phyloP scores from a whole-genome alignment of 35 echinoderm and acorn worm genomes.

The Acanthaster planci region DNA sequence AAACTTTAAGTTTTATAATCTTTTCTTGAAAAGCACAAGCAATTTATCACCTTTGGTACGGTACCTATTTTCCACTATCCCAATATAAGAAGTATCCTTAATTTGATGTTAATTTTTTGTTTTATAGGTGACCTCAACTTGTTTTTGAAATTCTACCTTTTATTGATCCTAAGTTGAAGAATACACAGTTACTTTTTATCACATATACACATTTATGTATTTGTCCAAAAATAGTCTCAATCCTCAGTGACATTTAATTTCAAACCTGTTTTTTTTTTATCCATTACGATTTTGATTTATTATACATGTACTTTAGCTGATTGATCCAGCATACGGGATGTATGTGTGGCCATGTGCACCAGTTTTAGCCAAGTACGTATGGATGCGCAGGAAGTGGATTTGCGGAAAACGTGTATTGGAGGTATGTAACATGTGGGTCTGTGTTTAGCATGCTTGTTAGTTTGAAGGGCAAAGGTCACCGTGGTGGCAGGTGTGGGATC shows the following conservation, averaged over 20 bases:
- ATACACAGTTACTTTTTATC: too few relatives aligned
- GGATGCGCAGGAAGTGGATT: conserved; percentile 33
- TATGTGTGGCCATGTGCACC: conserved; percentile 82
- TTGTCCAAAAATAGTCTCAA: too few relatives aligned
- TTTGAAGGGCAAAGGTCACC: too few relatives aligned
- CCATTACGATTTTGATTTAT: too few relatives aligned
- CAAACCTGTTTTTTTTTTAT: too few relatives aligned
- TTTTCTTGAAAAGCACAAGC: too few relatives aligned
- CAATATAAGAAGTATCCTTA: neutral
- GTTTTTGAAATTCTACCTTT: neutral
- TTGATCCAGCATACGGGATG: conserved; percentile 83
- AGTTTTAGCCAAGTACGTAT: conserved; percentile 75
- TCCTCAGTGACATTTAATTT: too few relatives aligned
- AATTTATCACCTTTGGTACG: too few relatives aligned
- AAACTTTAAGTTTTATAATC: neutral
- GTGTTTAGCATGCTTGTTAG: too few relatives aligned
- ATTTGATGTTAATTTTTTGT: neutral
- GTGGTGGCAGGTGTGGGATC: too few relatives aligned
- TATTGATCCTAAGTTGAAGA: neutral
- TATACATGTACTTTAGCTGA: conserved; percentile 33
- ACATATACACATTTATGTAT: too few relatives aligned
- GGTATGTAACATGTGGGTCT: conserved; percentile 40
- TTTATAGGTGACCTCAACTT: neutral
- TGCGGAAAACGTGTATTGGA: conserved; percentile 51
- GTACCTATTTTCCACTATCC: too few relatives aligned